Base-by-base conservation (phyloP, 92 coral and sea anemone species). In the Epizoanthus illoricatus region DNA sequence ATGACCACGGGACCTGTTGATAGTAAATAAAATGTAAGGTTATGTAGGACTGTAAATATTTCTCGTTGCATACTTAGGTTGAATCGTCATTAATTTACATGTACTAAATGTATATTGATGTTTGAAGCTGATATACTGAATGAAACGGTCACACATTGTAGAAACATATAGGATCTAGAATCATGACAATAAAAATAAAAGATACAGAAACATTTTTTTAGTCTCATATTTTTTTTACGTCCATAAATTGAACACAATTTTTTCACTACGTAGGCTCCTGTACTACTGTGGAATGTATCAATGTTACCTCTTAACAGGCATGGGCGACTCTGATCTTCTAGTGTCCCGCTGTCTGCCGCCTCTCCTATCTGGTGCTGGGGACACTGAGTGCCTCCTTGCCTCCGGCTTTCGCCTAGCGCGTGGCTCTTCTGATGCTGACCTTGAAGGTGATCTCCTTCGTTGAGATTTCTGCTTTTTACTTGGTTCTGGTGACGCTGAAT, bases 401-500 rank as follows among this genome's bases (percentile, higher is more conserved):
- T 33, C 71, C 23, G 71, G 17, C 8, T 41, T 66, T 7, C 15
- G 81, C 2, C 24, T 40, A 4, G 71, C 60, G 23, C 40, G 58
- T 40, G 54, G 69, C 24, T 76, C 81, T 59, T 75, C 67, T 4
- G 81, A 76, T 9, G 43, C 81, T 1, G 81, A 62, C 24, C 59
- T 76, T 1, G 81, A 76, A 1, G 71, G 81, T 10, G 71, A 76
- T 20, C 71, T 76, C 20, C 49, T 63, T 13, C 66, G 82, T 19
- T 85, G 85, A 13, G 75, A 12, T 59, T 64, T 88, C 81, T 73
- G 85, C 17, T 80, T 84, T 2, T 52, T 71, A 5, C 40, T 11
- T 52, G 84, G 85, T 58, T 81, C 91, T 4, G 95, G 91, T 9
- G 95, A 92, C 5, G 78, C 89, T 12, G 92, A 89, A 2, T 81